Evolutionary conservation across 2,888 invertebrate species (phyloP).

Genomic region (Pedicia rivosa): DNA sequence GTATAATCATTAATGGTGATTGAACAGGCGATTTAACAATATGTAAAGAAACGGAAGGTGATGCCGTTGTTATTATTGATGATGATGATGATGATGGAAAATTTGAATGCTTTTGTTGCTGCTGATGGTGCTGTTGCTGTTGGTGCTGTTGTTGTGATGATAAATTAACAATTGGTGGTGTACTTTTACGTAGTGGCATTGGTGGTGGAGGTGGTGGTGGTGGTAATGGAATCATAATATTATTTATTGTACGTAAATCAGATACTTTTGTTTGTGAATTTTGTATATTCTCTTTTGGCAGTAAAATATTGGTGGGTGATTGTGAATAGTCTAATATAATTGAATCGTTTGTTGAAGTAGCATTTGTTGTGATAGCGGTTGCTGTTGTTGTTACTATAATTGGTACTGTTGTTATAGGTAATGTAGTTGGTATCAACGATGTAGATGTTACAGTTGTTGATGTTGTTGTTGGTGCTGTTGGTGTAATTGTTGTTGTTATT

Average conservation of each 20-base stretch:
- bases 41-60: constrained; percentile 53
- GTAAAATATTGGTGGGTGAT: too few relatives aligned
- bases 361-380: background rate
- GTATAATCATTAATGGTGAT: constrained; percentile 45
- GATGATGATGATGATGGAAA: constrained; percentile 6
- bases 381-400: too few relatives aligned
- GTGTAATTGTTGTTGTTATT: background rate
- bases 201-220: constrained; percentile 1
- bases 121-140: constrained; percentile 7
- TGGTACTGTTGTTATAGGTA: background rate
- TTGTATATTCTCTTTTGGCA: too few relatives aligned
- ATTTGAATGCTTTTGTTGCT: constrained; percentile 11
- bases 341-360: background rate
- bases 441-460: background rate
- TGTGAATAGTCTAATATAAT: too few relatives aligned
- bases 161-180: background rate
- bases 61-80: constrained; percentile 8
- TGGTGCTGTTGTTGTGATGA: background rate
- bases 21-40: constrained; percentile 64
- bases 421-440: background rate
- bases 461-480: background rate
- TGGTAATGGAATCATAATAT: too few relatives aligned
- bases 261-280: too few relatives aligned
- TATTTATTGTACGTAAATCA: too few relatives aligned
- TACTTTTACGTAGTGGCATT: constrained; percentile 3